Conservation (phyloP, 2,888 invertebrate species). For the Drosophila koepferae region DNA sequence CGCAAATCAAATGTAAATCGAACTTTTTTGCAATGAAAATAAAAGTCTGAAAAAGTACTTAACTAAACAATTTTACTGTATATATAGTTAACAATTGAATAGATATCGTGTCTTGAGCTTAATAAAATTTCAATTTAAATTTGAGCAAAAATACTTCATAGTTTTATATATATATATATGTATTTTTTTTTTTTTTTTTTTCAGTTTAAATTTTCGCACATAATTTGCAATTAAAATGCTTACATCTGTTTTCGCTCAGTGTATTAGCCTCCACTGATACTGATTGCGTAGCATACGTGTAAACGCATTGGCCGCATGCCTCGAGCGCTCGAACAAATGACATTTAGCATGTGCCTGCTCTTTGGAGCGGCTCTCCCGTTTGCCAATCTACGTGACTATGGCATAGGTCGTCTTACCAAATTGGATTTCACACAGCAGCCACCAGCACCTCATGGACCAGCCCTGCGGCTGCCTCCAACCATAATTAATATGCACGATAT, state of each 20-base stretch:
- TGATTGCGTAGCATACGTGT: constrained; percentile 63
- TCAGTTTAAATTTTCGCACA: neutral
- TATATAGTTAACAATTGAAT: neutral
- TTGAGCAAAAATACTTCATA: too few species aligned
- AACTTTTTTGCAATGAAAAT: neutral
- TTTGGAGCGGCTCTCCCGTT: constrained; percentile 20
- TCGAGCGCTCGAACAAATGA: constrained; percentile 33
- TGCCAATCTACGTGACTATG: constrained; percentile 59
- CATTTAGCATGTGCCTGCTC: constrained; percentile 52
- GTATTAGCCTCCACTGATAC: neutral
- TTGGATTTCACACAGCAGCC: constrained; percentile 61
- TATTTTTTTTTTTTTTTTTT: too few species aligned
- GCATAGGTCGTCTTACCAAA: constrained; percentile 67
- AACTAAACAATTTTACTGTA: neutral
- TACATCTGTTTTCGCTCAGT: neutral
- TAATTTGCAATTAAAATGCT: neutral
- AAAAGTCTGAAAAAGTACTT: neutral
- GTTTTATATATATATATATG: too few species aligned
- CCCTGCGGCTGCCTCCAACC: constrained; percentile 12
- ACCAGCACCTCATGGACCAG: neutral
- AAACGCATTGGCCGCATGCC: constrained; percentile 50
- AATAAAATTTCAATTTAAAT: neutral
- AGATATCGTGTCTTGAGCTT: neutral
- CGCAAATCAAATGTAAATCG: constrained; percentile 5
- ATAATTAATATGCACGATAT: constrained; percentile 81